Percentiles rank a stretch among this genome's conserved stretches.
Conservation (phyloP, 2,888 invertebrate genomes). For the Meteorus cinctellus region DNA sequence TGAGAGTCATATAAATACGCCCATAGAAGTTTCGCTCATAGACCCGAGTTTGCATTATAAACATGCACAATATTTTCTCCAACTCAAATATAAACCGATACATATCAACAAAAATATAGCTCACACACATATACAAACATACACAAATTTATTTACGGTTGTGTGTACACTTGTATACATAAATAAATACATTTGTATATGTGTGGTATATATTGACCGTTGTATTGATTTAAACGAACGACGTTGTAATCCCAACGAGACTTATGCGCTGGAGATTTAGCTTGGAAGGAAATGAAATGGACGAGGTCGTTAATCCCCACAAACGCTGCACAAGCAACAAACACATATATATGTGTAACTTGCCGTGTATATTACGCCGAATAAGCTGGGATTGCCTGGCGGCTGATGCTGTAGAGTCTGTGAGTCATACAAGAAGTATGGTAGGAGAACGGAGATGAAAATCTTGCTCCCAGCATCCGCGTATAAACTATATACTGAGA, state of each 20-base stretch:
- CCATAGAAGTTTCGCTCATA: neutral
- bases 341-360: conserved; percentile 1
- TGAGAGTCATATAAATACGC: conserved; percentile 19
- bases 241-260: conserved; percentile 14
- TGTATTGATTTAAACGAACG: conserved; percentile 35
- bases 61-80: conserved; percentile 6
- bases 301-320: conserved; percentile 42
- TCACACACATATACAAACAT: too few species aligned
- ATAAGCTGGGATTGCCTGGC: conserved; percentile 5
- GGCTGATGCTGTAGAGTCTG: conserved; percentile 5
- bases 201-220: conserved; percentile 3
- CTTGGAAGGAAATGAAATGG: conserved; percentile 38
- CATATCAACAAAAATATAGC: conserved; percentile 4
- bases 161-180: too few species aligned
- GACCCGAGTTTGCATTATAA: neutral
- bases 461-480: conserved; percentile 5
- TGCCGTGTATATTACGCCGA: conserved; percentile 7
- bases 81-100: neutral
- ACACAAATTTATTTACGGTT: too few species aligned
- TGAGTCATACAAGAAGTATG: conserved; percentile 16
- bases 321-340: neutral
- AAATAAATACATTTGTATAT: neutral
- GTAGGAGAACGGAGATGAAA: conserved; percentile 12
- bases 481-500: conserved; percentile 7
- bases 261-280: conserved; percentile 20